Conservation (phyloP, 2,113 vertebrate species). For the Oxygymnocypris stewartii region DNA sequence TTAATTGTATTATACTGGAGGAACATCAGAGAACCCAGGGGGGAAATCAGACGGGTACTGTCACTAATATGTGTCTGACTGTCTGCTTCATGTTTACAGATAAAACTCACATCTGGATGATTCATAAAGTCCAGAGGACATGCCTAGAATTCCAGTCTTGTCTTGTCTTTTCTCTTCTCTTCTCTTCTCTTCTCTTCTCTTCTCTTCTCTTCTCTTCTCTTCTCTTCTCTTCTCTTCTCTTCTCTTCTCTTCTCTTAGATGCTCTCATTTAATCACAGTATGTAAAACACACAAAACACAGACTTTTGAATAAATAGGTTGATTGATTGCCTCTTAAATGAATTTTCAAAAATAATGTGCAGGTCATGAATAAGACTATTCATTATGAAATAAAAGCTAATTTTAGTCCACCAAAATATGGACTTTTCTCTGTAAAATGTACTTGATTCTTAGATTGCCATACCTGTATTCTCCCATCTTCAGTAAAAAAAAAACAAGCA, state of each 20-base stretch:
- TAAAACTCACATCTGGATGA: neutral
- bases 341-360: neutral
- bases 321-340: neutral
- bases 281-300: neutral
- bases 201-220: too few relatives aligned
- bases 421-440: neutral
- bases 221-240: too few relatives aligned
- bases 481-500: neutral
- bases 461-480: conserved; percentile 4
- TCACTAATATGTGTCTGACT: conserved; percentile 31
- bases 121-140: neutral
- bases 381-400: neutral
- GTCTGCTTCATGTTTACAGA: conserved; percentile 19
- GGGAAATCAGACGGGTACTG: neutral
- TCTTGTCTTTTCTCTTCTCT: neutral
- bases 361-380: neutral
- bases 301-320: neutral
- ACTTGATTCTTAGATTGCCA: neutral
- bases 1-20: conserved; percentile 37
- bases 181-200: too few relatives aligned
- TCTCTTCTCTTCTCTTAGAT: neutral
- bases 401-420: neutral
- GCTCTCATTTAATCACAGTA: neutral
- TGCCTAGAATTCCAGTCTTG: conserved; percentile 3
- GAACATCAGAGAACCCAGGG: conserved; percentile 12